phyloP scores from a whole-genome alignment of 1,140 invertebrate genomes.

The Zophobas morio region DNA sequence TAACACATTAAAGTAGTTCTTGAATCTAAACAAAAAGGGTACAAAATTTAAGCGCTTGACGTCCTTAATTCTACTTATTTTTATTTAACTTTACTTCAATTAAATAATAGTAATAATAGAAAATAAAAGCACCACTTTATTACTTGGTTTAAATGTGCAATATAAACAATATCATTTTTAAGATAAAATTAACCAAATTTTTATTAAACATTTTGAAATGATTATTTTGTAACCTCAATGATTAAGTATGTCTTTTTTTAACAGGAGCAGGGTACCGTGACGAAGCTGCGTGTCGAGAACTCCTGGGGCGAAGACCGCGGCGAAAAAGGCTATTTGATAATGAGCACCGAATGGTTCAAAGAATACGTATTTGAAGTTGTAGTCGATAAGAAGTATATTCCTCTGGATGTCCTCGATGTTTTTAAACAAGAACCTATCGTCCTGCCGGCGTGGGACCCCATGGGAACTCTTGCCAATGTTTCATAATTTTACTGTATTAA shows the following conservation, averaged over 20 bases:
- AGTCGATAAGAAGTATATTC: conserved; percentile 87
- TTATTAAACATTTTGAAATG: too few species aligned
- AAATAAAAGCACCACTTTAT: too few species aligned
- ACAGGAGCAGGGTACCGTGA: conserved; percentile 76
- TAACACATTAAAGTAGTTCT: too few species aligned
- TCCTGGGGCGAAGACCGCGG: conserved; percentile 92
- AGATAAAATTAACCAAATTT: too few species aligned
- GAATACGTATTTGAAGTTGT: conserved; percentile 94
- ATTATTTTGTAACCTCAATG: too few species aligned
- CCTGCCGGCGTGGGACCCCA: conserved; percentile 93
- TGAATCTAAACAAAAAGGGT: too few species aligned
- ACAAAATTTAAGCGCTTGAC: too few species aligned
- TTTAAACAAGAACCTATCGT: conserved; percentile 82
- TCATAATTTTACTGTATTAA: not conserved
- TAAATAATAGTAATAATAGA: too few species aligned
- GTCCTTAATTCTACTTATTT: too few species aligned
- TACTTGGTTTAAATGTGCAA: too few species aligned
- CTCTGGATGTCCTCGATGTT: conserved; percentile 81
- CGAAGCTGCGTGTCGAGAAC: conserved; percentile 90
- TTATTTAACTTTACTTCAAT: too few species aligned
- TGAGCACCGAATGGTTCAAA: conserved; percentile 89
- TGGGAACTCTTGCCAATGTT: conserved; percentile 83
- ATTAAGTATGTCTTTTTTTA: not conserved
- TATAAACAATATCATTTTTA: too few species aligned
- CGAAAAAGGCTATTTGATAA: conserved; percentile 89